Conservation (phyloP, 2,797 vertebrate species). For the Fratercula arctica region DNA sequence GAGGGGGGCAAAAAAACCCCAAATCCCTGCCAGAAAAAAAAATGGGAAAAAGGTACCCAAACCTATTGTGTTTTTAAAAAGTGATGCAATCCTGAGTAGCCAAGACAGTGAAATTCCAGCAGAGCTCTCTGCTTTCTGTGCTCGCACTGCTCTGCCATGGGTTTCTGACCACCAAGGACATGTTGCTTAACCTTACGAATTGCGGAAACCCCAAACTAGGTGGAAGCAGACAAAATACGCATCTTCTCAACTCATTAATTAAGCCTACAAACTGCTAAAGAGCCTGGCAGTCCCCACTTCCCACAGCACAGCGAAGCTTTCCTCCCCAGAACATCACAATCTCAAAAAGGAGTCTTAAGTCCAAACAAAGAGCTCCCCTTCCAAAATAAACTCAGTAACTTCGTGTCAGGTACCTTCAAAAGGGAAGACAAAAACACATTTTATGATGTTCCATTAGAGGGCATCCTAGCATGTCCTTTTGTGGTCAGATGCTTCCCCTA, state of each 20-base stretch:
- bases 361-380: neutral
- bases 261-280: neutral
- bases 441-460: constrained; percentile 61
- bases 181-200: neutral
- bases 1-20: accelerated
- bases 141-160: neutral
- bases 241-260: neutral
- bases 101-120: neutral
- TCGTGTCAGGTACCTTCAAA: neutral
- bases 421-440: neutral
- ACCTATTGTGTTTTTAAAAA: neutral
- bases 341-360: neutral
- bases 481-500: neutral
- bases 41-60: neutral
- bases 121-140: neutral
- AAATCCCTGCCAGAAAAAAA: neutral
- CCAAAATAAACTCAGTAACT: neutral
- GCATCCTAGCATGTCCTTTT: constrained; percentile 54
- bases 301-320: accelerated
- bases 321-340: neutral
- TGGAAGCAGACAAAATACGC: neutral
- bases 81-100: neutral
- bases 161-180: neutral
- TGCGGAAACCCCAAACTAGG: neutral
- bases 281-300: neutral